Base-by-base conservation (phyloP, 2,888 invertebrate genomes). In the Acutogordius australiensis region DNA sequence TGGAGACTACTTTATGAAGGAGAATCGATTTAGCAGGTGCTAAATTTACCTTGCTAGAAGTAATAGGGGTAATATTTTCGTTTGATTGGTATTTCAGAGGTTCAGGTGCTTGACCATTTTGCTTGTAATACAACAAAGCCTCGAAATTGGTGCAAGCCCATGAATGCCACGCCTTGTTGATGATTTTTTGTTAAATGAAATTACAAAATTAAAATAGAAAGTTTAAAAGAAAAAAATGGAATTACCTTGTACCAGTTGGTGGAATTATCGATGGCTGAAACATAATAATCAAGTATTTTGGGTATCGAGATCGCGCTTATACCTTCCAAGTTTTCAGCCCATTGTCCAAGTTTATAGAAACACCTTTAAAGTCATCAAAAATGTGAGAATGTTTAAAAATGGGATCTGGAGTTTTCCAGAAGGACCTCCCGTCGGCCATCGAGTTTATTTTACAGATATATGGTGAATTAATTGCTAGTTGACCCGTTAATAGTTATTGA, bases 121-220 rank as follows among this genome's bases (percentile, higher is more conserved):
- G 70, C 64, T 78, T 78, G 67, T 78, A 78, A 66, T 78, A 78
- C 29, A 79, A 68, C 4, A 87, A 84, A 0, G 90, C 84, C 72
- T 91, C 88, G 68, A 88, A 97, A 73, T 94, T 91, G 79, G 88
- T 88, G 68, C 87, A 87, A 0, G 94, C 97, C 79, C 85, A 88
- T 0, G 87, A 80, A 71, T 97, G 94, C 91, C 94, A 97, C 0
- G 94, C 94, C 74, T 70, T 29, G 4, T 13, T 37, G 18, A 13
- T 37, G 8, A 13, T 37, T 37, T 37, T 37, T 13, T 13, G 18
- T 13, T 13, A 37, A 18, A 37, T 37, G 8, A 37, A 37, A 37
- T 26, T 18, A 62, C 62, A 13, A 8, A 27, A 37, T 61, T 45
- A 45, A 59, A 57, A 56, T 60, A 30, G 4, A 51, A 57, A 51